Base-by-base conservation (phyloP, 2,888 invertebrate species). In the Thymelicus sylvestris region DNA sequence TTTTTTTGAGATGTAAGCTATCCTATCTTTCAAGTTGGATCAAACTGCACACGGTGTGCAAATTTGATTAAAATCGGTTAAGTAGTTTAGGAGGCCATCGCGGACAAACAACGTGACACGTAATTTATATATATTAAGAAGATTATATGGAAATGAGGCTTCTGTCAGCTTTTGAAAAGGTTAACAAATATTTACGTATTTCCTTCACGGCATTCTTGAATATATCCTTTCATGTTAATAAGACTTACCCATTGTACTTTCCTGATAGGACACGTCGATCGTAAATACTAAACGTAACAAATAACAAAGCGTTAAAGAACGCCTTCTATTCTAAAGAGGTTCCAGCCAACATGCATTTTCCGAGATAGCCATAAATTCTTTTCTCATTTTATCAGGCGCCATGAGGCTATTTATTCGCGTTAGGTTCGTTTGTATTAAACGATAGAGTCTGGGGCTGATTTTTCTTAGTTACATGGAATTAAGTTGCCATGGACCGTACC, bases 371-470 rank as follows among this genome's bases (percentile, higher is more conserved):
- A 86, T 86, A 87, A 89, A 89, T 88, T 87, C 84, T 83, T 85
- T 84, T 80, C 87, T 84, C 89, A 89, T 90, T 89, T 87, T 84
- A 86, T 85, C 85, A 80, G 77, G 78, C 75, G 75, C 67, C 74
- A 82, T 80, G 80, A 83, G 86, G 87, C 89, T 89, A 87, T 90
- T 87, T 87, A 88, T 90, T 86, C 82, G 84, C 83, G 81, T 88
- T 90, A 85, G 83, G 89, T 86, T 85, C 15, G 83, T 39, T 38
- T 38, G 44, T 13, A 62, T 63, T 19, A 19, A n/a, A n/a, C 19
- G 6, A 47, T 52, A 19, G 31, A 24, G 55, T 55, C 24, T 19
- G 24, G 3, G 55, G 8, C 24, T 55, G 55, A 55, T 55, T 55
- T 44, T 55, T 52, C 52, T 7, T 7, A 52, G 19, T 52, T 15